Conservation (phyloP, 2,797 vertebrate species). For the Delichon dasypus region DNA sequence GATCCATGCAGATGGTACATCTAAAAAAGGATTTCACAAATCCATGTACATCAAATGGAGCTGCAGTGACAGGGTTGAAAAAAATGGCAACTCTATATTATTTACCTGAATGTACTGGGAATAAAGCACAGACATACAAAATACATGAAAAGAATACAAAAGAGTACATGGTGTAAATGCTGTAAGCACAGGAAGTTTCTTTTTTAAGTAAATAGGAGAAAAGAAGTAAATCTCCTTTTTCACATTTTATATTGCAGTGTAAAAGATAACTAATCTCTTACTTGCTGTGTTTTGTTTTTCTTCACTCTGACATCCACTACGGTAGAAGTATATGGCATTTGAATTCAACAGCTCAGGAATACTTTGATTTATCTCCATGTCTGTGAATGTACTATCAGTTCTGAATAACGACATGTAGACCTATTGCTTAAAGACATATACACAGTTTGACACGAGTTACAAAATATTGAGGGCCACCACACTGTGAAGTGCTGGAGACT, state of each 20-base stretch:
- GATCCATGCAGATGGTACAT: conserved; percentile 46
- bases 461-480: conserved; percentile 20
- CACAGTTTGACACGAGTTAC: conserved; percentile 31
- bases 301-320: conserved; percentile 50
- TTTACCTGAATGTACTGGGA: conserved; percentile 28
- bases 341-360: conserved; percentile 52
- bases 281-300: conserved; percentile 37
- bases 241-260: conserved; percentile 68
- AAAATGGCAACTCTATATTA: conserved; percentile 30
- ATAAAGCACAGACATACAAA: conserved; percentile 60
- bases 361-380: neutral
- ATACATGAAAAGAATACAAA: conserved; percentile 64
- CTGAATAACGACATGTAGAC: neutral
- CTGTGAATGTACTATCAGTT: conserved; percentile 11
- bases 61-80: conserved; percentile 20
- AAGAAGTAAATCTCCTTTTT: conserved; percentile 70
- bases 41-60: conserved; percentile 41
- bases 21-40: conserved; percentile 51
- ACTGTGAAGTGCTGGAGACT: conserved; percentile 18
- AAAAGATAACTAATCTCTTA: conserved; percentile 69
- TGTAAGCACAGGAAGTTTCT: conserved; percentile 73
- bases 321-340: conserved; percentile 37
- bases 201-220: conserved; percentile 70
- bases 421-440: conserved; percentile 16
- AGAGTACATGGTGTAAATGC: conserved; percentile 76